These are phyloP conservation scores for Dolichoris vasculosae DNA, from an alignment of 1,140 invertebrate genomes.

Conservation along the genomic window DNA sequence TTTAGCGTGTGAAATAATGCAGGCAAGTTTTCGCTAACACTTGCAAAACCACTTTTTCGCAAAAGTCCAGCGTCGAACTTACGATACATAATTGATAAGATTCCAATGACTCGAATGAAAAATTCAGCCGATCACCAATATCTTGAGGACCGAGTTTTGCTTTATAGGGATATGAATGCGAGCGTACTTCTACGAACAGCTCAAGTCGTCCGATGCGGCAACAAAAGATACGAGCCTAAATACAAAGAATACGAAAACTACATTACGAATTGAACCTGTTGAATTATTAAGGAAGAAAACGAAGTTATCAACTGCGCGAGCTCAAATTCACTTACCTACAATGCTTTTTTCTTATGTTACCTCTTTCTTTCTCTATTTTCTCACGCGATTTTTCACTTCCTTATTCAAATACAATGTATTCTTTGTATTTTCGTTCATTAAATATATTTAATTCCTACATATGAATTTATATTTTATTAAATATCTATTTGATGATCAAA, in stretches of 20 bases:
- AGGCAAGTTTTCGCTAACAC: background rate
- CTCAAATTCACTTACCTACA: too few species aligned
- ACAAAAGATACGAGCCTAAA: constrained; percentile 28
- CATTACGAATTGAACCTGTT: constrained; percentile 39
- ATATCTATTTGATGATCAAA: too few species aligned
- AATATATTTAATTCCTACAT: too few species aligned
- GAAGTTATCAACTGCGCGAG: background rate
- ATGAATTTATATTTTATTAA: too few species aligned
- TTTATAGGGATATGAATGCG: background rate
- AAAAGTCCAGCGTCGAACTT: background rate
- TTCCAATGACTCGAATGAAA: constrained; percentile 19
- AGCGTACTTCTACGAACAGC: background rate
- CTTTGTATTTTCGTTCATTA: too few species aligned
- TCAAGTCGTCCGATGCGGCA: background rate
- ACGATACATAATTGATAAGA: constrained; percentile 26
- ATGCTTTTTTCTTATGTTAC: background rate
- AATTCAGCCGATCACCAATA: constrained; percentile 13
- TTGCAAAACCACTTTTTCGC: background rate
- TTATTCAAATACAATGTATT: too few species aligned
- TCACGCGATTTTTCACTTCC: too few species aligned
- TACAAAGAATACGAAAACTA: background rate
- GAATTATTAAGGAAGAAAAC: constrained; percentile 30
- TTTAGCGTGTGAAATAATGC: background rate
- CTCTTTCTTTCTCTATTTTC: background rate
- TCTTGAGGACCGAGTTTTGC: constrained; percentile 25